phyloP scores from a whole-genome alignment of 2,888 invertebrate species.

The Patella ulyssiponensis region DNA sequence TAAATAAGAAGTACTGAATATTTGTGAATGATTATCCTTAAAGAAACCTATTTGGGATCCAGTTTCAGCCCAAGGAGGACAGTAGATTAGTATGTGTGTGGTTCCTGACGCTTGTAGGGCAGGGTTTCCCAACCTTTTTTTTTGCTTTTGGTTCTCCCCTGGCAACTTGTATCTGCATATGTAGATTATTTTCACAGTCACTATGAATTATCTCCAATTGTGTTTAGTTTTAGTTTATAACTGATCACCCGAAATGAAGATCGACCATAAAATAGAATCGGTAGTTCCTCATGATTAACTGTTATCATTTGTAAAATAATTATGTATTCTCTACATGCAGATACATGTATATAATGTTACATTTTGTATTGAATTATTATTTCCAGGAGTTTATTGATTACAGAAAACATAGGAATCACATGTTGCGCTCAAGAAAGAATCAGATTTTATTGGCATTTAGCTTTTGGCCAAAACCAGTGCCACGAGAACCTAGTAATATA shows the following conservation, averaged over 20 bases:
- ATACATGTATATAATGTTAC: background rate
- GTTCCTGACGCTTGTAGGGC: no score
- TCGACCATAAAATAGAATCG: background rate
- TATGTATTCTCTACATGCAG: background rate
- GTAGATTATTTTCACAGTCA: no score
- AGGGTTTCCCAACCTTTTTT: no score
- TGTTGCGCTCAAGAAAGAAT: conserved; percentile 86
- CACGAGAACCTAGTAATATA: conserved; percentile 83
- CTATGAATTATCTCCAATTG: no score
- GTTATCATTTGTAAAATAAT: conserved; percentile 4
- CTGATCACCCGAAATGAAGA: background rate
- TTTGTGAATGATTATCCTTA: no score
- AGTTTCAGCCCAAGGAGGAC: no score
- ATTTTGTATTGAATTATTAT: conserved; percentile 27
- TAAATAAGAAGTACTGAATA: no score
- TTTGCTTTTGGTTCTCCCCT: no score
- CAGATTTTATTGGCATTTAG: conserved; percentile 96
- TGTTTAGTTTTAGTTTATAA: no score
- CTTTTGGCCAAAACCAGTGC: conserved; percentile 91
- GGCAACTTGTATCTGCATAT: no score
- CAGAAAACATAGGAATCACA: conserved; percentile 65
- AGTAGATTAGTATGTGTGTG: no score
- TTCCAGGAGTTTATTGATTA: conserved; percentile 68
- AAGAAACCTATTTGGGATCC: no score
- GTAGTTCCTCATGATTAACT: background rate